Evolutionary conservation across 2,888 invertebrate genomes (phyloP), one percentile per base, ranked within the genome.

Genomic region (Drosophila rubida): DNA sequence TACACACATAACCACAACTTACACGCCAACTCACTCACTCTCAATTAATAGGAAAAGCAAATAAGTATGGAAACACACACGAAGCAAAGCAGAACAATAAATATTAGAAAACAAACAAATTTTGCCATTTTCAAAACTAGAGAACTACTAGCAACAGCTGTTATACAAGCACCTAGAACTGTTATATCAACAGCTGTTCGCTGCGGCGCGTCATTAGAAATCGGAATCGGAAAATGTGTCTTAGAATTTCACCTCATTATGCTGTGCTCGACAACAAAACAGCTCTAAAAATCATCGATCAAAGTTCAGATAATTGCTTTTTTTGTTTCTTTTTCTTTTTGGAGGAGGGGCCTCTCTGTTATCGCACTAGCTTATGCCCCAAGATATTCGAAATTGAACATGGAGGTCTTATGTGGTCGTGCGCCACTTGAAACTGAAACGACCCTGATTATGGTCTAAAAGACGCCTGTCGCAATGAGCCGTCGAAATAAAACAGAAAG

Each of bases 81-180:
- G 49, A 62, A 79, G 58, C 67, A 78, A 81, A 80, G 58, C 78
- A 69, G 83, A 82, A 87, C 84, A 84, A 88, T 82, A 82, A 81
- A 82, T 82, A 68, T 88, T 77, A 71, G 78, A 55, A 68, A 78
- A 68, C 51, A 71, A 71, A 63, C 35, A 53, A 65, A 7, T 53
- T 61, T 66, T 82, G 69, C 55, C 64, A 82, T 73, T 64, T 58
- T 63, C 55, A 16, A n/a, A 16, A 41, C 74, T 68, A 54, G 32
- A 51, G 50, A 65, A 63, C 30, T 59, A 27, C 19, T 6, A 7
- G 42, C 19, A 60, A 42, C 11, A 41, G 49, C 27, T 37, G 44
- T 55, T 55, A 53, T 44, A 54, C 22, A 35, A 22, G 23, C 8
- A 25, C 19, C 6, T 50, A n/a, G 14, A 23, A 44, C 23, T 53